Conservation (phyloP, 1,140 invertebrate genomes). For the Alviniconcha marisindica region DNA sequence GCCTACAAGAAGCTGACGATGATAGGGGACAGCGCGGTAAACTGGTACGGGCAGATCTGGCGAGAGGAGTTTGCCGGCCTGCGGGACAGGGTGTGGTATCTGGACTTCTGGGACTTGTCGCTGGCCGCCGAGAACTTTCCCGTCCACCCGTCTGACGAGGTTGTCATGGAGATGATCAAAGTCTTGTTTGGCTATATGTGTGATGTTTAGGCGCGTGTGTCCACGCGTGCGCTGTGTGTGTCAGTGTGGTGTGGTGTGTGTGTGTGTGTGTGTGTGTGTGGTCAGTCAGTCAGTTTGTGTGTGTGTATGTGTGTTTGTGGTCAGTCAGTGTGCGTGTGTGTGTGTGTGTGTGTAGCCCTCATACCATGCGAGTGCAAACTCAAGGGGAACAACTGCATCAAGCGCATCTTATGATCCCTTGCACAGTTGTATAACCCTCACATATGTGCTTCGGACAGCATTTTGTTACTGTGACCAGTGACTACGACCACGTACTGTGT, state of each 20-base stretch:
- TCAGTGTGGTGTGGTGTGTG: slow-evolving; percentile 1
- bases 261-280: slow-evolving; percentile 22
- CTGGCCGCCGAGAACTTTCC: slow-evolving; percentile 27
- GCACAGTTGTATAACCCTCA: too few species aligned
- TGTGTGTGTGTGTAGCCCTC: slow-evolving; percentile 23
- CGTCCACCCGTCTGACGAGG: not conserved
- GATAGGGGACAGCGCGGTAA: not conserved
- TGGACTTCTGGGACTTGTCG: slow-evolving; percentile 32
- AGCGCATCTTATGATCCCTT: too few species aligned
- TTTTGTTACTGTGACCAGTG: too few species aligned
- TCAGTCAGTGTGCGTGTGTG: slow-evolving; percentile 5
- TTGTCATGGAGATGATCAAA: slow-evolving; percentile 1
- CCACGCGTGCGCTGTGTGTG: not conserved
- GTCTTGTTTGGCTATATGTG: slow-evolving; percentile 8
- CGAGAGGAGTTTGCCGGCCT: slow-evolving; percentile 19
- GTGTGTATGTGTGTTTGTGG: too few species aligned
- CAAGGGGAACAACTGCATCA: too few species aligned
- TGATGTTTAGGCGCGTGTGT: not conserved
- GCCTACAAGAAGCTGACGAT: not conserved
- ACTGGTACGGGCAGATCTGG: not conserved
- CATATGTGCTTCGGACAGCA: too few species aligned
- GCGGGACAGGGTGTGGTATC: slow-evolving; percentile 20
- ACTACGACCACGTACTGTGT: too few species aligned
- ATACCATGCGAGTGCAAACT: too few species aligned
- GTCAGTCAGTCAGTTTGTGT: not conserved